Percentiles rank a stretch among this genome's conserved stretches.
Evolutionary conservation across 2,797 vertebrate species (phyloP).

Genomic region (Percopsis omiscomaycus): DNA sequence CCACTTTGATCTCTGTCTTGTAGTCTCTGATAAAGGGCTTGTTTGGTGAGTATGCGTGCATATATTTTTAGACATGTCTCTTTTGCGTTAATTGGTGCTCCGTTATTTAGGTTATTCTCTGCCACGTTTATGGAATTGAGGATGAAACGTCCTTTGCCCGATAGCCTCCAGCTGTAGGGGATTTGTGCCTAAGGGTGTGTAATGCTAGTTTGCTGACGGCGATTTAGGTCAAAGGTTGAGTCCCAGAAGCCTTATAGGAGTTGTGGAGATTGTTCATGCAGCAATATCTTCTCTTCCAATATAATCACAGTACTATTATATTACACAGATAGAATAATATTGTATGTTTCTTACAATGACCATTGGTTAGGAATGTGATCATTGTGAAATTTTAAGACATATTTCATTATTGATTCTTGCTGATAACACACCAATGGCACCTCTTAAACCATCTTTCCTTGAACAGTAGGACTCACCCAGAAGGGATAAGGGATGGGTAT

Average conservation of each 20-base stretch:
- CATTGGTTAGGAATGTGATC: too few relatives aligned
- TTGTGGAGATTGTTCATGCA: too few relatives aligned
- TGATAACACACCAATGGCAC: too few relatives aligned
- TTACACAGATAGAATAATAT: too few relatives aligned
- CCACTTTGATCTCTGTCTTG: conserved; percentile 55
- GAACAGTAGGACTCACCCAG: too few relatives aligned
- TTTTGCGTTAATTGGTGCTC: conserved; percentile 57
- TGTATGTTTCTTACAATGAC: too few relatives aligned
- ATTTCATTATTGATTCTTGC: too few relatives aligned
- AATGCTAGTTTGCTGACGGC: conserved; percentile 37
- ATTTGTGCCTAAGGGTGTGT: conserved; percentile 3
- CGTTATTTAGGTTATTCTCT: conserved; percentile 38
- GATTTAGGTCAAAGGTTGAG: conserved; percentile 2
- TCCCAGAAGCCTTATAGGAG: neutral
- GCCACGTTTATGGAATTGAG: conserved; percentile 23
- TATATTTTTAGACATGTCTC: conserved; percentile 42
- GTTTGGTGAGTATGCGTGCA: conserved; percentile 32
- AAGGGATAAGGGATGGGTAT: too few relatives aligned
- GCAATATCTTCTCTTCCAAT: too few relatives aligned
- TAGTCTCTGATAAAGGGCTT: conserved; percentile 45
- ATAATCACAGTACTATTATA: too few relatives aligned
- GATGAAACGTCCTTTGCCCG: conserved; percentile 46
- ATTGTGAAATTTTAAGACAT: too few relatives aligned
- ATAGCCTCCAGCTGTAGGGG: conserved; percentile 43
- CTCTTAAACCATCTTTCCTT: too few relatives aligned